Percentiles rank a stretch among this genome's conserved stretches.
These are phyloP conservation scores for Acridotheres tristis DNA, from an alignment of 2,797 vertebrate genomes.

Conservation along the genomic window DNA sequence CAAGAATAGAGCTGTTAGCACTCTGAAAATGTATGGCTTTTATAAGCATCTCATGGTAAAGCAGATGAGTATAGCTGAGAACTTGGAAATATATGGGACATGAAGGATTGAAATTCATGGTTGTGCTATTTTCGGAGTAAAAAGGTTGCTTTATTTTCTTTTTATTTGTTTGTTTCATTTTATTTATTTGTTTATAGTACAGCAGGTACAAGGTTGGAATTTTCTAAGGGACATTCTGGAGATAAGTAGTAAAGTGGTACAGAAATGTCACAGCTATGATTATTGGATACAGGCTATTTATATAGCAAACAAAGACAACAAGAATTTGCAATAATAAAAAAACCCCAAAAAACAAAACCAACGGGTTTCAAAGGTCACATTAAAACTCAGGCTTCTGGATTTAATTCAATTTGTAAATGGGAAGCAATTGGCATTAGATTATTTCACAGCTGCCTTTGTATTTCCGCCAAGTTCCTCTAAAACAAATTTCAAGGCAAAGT, in stretches of 20 bases:
- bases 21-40: neutral
- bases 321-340: neutral
- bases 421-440: neutral
- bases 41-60: neutral
- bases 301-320: neutral
- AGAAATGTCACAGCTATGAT: neutral
- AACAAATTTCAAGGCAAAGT: neutral
- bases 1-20: fast-evolving
- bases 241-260: neutral
- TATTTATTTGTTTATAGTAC: neutral
- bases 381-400: neutral
- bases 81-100: neutral
- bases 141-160: neutral
- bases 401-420: neutral
- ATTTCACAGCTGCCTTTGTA: neutral
- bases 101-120: neutral
- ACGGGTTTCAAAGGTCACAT: neutral
- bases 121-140: neutral
- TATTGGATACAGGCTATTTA: neutral
- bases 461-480: neutral
- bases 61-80: neutral
- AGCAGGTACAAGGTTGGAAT: neutral
- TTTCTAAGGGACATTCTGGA: neutral
- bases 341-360: too few species aligned
- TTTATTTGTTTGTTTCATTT: neutral